Conservation (phyloP, 2,888 invertebrate species). For the Agrochola lychnidis region DNA sequence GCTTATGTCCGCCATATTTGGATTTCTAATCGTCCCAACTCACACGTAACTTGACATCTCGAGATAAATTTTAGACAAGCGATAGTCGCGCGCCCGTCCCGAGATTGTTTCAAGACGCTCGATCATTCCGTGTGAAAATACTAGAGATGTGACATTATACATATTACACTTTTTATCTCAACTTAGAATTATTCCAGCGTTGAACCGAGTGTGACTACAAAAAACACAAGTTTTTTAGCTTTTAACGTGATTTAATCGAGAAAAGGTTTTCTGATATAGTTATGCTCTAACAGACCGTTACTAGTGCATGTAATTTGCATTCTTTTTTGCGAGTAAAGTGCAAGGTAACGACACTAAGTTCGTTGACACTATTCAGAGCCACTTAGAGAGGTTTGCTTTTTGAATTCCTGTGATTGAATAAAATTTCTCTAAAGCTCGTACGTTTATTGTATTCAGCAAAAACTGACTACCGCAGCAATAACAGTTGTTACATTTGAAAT, state of each 20-base stretch:
- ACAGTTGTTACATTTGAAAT: constrained; percentile 44
- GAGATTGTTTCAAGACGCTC: constrained; percentile 56
- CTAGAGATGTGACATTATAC: constrained; percentile 56
- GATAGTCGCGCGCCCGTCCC: constrained; percentile 66
- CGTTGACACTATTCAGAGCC: constrained; percentile 52
- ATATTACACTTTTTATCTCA: constrained; percentile 57
- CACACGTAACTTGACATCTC: constrained; percentile 69
- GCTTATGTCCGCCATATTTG: constrained; percentile 58
- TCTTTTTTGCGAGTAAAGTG: constrained; percentile 43
- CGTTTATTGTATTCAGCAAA: constrained; percentile 20
- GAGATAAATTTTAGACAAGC: constrained; percentile 76
- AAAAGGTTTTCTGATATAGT: constrained; percentile 43
- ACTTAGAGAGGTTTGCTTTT: neutral
- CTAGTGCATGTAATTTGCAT: constrained; percentile 55
- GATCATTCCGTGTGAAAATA: constrained; percentile 67
- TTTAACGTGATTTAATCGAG: constrained; percentile 26
- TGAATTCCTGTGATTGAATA: constrained; percentile 19
- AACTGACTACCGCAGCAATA: constrained; percentile 13
- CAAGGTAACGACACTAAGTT: constrained; percentile 50
- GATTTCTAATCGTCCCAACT: constrained; percentile 60
- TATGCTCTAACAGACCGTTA: constrained; percentile 59
- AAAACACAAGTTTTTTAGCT: constrained; percentile 46
- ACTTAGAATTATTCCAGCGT: constrained; percentile 39
- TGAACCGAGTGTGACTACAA: constrained; percentile 32
- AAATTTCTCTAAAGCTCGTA: constrained; percentile 3